Evolutionary conservation across 1,140 invertebrate genomes (phyloP), one percentile per base, ranked within the genome.

Genomic region (Drosophila novamexicana): DNA sequence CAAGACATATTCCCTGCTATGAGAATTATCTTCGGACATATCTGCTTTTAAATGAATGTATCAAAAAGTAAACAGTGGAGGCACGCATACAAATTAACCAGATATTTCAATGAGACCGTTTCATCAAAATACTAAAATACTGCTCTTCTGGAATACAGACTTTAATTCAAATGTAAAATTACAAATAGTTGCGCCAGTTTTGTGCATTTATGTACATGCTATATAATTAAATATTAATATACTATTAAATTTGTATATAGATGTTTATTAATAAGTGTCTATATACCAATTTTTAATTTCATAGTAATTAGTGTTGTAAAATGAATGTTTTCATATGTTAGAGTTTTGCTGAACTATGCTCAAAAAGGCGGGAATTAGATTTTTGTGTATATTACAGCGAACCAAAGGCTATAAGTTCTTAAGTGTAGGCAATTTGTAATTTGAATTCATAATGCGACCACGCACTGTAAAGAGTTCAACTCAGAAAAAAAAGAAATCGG

Each of bases 1-100:
- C n/a, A 99, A 93, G 91, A 96, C 96, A 88, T 96, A 98, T 92
- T 97, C 97, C 22, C 70, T 77, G 36, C 75, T 62, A 47, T 82
- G 61, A 52, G 22, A 62, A 16, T 54, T 74, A 1, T 91, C 83
- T 29, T 91, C 90, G 1, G 90, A 69, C 90, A 91, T 91, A 36
- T 61, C 10, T 32, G 18, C 22, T 49, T 49, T 6, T 29, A 29
- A n/a, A 16, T 40, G 9, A 18, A 50, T 22, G 40, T 29, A 29
- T 29, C 22, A 40, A 61, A 39, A 72, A 66, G 59, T 14, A 66
- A 45, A 59, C 32, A 50, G 16, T 32, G 12, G 1, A 12, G 3
- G 12, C 34, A 9, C 7, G 9, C 14, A 54, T 32, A 54, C 16
- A 39, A 34, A 37, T 37, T 12, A 18, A 12, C 12, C 10, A 34